Evolutionary conservation across 2,113 vertebrate species (phyloP), one percentile per base, ranked within the genome.

Genomic region (Emydocephalus ijimae): DNA sequence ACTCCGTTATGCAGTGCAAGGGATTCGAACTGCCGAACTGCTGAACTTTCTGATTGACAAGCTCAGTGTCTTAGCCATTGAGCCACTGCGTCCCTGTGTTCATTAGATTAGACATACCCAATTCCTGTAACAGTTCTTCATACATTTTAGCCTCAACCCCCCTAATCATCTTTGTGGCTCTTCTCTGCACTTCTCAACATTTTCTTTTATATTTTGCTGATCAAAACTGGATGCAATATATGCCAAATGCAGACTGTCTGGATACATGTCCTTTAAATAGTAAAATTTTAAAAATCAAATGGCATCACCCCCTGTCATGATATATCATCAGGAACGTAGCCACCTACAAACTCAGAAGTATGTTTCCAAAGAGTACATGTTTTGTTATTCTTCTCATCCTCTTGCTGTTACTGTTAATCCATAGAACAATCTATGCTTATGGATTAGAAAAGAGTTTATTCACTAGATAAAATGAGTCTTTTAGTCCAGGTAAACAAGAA

Each of bases 381-480:
- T 56, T 74, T 1, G 4, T 59, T 24, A 23, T 61, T 89, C 56
- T 85, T 0, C 0, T 7, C 91, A 93, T 39, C 59, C 88, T 29
- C 21, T 15, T 92, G 23, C 81, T 61, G 15, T 34, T 90, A 23
- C 56, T 86, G 69, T 85, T 89, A 94, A 48, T 85, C 88, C 34
- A 93, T 24, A 94, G 91, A 93, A 92, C 92, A 93, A 94, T 93
- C 93, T 93, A 26, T 20, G 23, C 34, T 56, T 92, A 93, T 96
- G 93, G 96, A 96, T 96, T 96, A 92, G 89, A 96, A 86, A 88
- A 95, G 90, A 8, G 57, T 94, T 95, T 94, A 94, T 95, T 94
- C 93, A 95, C 92, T n/a, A 90, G 95, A 92, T 93, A 95, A 95
- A 90, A 95, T 20, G 61, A 43, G 85, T 87, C 91, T 94, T 81